phyloP scores from a whole-genome alignment of 2,797 vertebrate genomes.

The Smutsia gigantea region DNA sequence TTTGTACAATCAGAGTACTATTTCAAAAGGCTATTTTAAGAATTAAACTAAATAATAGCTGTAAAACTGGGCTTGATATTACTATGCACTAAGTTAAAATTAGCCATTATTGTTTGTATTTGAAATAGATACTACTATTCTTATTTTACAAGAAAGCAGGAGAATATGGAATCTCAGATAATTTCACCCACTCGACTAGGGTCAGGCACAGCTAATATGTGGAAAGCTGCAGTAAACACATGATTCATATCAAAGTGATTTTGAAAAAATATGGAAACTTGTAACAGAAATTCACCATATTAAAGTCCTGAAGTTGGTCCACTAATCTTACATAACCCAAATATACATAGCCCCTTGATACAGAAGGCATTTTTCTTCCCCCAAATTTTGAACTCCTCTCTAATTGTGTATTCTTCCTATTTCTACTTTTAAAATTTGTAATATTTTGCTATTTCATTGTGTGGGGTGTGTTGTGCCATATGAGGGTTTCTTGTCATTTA shows the following conservation, averaged over 20 bases:
- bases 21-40: background rate
- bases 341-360: background rate
- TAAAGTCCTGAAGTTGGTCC: background rate
- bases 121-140: background rate
- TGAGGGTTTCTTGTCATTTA: background rate
- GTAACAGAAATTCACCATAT: background rate
- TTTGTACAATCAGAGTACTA: background rate
- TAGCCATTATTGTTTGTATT: background rate
- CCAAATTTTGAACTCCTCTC: background rate
- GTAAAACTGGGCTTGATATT: background rate
- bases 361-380: background rate
- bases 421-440: constrained; percentile 25
- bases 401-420: background rate
- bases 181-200: background rate
- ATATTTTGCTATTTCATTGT: background rate
- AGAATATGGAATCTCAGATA: background rate
- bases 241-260: background rate
- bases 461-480: background rate
- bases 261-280: background rate
- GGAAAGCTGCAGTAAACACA: background rate
- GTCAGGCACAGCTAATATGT: background rate
- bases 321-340: background rate
- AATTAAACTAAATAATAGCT: background rate
- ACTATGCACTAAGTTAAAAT: background rate
- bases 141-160: background rate